These are phyloP conservation scores for Ylistrum balloti DNA, from an alignment of 1,140 invertebrate species.

Conservation along the genomic window DNA sequence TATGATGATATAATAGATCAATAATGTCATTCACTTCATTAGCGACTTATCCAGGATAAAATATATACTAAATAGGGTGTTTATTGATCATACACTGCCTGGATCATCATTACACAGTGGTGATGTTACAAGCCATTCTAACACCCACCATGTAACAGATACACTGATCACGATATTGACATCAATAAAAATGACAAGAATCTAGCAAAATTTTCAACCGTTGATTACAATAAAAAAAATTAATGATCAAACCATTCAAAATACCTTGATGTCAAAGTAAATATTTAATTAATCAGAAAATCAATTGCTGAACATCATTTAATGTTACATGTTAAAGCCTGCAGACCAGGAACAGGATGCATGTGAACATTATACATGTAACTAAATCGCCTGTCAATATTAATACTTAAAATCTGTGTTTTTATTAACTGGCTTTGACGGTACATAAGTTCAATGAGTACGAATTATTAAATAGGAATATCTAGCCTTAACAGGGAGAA, in stretches of 20 bases:
- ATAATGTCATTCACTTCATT: background rate
- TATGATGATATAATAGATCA: background rate
- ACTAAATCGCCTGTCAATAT: background rate
- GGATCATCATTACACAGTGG: background rate
- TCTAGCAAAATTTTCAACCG: background rate
- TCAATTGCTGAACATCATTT: background rate
- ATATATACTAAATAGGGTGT: background rate
- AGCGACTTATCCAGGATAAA: background rate
- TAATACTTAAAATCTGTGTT: background rate
- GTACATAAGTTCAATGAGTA: background rate
- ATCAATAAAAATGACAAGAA: background rate
- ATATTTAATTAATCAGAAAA: background rate
- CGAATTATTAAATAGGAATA: too few relatives aligned
- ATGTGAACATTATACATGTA: background rate
- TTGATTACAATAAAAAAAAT: conserved; percentile 3
- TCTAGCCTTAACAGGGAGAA: background rate
- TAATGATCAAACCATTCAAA: background rate
- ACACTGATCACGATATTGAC: too few relatives aligned
- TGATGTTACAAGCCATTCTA: background rate
- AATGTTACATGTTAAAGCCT: background rate
- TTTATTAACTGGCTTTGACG: background rate
- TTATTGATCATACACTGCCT: background rate
- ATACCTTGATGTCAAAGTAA: background rate
- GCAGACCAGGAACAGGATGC: background rate
- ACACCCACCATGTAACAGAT: background rate